A percentile compares a stretch with the other conserved stretches of the same genome.
phyloP scores from a whole-genome alignment of 2,797 vertebrate genomes.

The Sebastes iracundus region DNA sequence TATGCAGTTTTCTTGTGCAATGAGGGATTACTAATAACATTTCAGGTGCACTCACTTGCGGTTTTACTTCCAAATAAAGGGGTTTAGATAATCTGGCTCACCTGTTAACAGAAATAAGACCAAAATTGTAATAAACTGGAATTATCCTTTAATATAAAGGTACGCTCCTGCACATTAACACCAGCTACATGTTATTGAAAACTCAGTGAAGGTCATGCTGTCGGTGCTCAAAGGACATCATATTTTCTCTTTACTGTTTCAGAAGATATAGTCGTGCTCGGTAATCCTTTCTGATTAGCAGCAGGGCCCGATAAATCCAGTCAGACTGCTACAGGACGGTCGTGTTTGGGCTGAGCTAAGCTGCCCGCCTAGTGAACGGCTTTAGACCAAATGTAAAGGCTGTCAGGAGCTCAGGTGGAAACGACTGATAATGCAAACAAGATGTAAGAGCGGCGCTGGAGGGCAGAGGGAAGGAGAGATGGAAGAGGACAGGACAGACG shows the following conservation, averaged over 20 bases:
- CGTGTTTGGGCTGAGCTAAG: conserved; percentile 64
- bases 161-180: neutral
- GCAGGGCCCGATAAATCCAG: conserved; percentile 56
- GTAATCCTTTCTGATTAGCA: conserved; percentile 74
- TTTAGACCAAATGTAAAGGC: conserved; percentile 53
- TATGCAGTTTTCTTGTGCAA: neutral
- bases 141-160: neutral
- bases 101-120: neutral
- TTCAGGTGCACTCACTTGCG: neutral
- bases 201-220: conserved; percentile 55
- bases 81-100: neutral
- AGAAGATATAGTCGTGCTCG: conserved; percentile 8
- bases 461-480: conserved; percentile 53
- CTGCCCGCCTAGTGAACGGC: conserved; percentile 46
- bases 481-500: conserved; percentile 19
- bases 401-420: conserved; percentile 63
- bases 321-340: conserved; percentile 38
- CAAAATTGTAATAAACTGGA: neutral
- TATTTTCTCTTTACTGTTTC: conserved; percentile 39
- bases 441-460: conserved; percentile 36
- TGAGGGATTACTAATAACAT: neutral
- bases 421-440: conserved; percentile 63
- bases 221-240: conserved; percentile 22
- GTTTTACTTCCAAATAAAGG: neutral
- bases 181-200: conserved; percentile 17